Evolutionary conservation across 1,140 invertebrate species (phyloP), one percentile per base, ranked within the genome.

Genomic region (Diorhabda elongata): DNA sequence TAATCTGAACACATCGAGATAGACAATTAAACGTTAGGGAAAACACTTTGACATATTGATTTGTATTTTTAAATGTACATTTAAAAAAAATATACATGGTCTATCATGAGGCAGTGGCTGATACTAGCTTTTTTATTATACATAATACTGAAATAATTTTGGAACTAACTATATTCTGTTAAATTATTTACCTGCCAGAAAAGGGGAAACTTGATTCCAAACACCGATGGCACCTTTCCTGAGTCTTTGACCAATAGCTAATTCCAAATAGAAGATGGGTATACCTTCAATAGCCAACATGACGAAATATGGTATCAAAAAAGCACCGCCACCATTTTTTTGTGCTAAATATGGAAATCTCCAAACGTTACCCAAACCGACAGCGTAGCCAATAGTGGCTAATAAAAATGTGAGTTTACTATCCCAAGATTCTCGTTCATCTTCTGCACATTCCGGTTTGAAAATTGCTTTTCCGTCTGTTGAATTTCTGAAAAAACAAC

Each of bases 331-430:
- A 0, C 94, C 94, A 78, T 96, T 96, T 78, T 96, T 95, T 78
- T 96, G 94, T 1, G 93, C 93, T 71, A 96, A 82, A 82, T 95
- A 95, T 0, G 93, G 93, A 83, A 96, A 95, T 73, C 93, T 85
- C 95, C 95, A 97, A 1, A 97, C 94, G 75, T 97, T 97, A n/a
- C 95, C 95, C 4, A 98, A 84, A 0, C 95, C 95, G 0, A 97
- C 94, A n/a, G 94, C 94, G 74, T 96, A 85, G 73, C 95, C 95
- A 9, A 97, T 90, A 9, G 94, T 95, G 0, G 95, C 94, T 63
- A 97, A 80, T 3, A 97, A 83, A 78, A 97, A 97, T 44, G 95
- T 96, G 44, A 96, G 82, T 80, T 96, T 96, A 80, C 91, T 95
- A 79, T 96, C 94, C 95, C 95, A 97, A 64, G 92, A 93, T 83